These are phyloP conservation scores for Patagioenas fasciata DNA, from an alignment of 2,113 vertebrate genomes.

Conservation along the genomic window DNA sequence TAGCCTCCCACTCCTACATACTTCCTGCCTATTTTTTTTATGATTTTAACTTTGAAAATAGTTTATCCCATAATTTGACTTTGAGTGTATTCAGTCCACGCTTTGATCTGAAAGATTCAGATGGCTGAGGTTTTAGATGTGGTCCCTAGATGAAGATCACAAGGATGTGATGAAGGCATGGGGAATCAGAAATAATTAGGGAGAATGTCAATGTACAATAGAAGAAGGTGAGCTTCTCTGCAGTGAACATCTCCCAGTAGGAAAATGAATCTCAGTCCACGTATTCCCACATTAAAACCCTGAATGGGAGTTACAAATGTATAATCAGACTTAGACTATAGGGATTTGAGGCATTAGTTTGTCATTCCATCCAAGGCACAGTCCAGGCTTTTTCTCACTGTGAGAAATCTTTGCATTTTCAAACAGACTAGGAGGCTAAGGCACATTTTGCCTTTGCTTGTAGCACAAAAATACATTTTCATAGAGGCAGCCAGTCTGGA, in stretches of 20 bases:
- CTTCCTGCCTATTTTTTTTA: constrained; percentile 11
- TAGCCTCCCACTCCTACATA: neutral
- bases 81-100: neutral
- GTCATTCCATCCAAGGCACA: neutral
- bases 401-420: constrained; percentile 12
- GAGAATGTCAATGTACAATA: neutral
- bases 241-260: constrained; percentile 29
- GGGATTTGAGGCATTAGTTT: constrained; percentile 4
- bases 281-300: constrained; percentile 11
- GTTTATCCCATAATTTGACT: constrained; percentile 30
- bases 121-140: neutral
- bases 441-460: neutral
- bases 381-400: neutral
- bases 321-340: neutral
- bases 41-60: constrained; percentile 7
- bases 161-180: constrained; percentile 2
- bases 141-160: constrained; percentile 9
- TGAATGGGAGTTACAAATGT: constrained; percentile 8
- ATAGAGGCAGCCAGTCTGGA: neutral
- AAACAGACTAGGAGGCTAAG: neutral
- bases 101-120: constrained; percentile 29
- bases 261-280: neutral
- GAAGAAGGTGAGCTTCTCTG: constrained; percentile 8
- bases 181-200: constrained; percentile 36
- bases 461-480: neutral